These are phyloP conservation scores for Erythrolamprus reginae DNA, from an alignment of 2,113 vertebrate genomes.

Conservation along the genomic window DNA sequence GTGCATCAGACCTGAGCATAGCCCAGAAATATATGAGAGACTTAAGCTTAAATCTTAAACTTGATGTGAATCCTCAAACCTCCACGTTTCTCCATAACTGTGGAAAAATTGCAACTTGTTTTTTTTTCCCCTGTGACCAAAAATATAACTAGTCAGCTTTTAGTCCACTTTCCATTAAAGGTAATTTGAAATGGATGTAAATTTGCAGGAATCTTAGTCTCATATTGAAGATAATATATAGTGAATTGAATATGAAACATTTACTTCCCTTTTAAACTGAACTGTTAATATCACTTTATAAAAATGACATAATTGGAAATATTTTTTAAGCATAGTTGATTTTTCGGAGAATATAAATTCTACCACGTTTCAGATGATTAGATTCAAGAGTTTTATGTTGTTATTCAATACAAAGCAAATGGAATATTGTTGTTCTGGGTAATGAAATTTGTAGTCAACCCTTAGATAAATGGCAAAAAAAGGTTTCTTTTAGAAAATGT, in stretches of 20 bases:
- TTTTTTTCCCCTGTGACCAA: neutral
- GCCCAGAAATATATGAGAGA: too few relatives aligned
- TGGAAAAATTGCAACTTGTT: neutral
- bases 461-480: neutral
- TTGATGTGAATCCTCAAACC: neutral
- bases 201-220: neutral
- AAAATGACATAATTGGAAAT: neutral
- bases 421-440: neutral
- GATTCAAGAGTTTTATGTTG: neutral
- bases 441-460: neutral
- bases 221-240: neutral
- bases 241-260: neutral
- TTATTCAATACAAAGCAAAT: neutral
- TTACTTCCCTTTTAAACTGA: neutral
- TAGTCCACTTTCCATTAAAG: neutral
- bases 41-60: neutral
- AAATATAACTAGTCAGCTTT: neutral
- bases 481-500: neutral
- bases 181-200: neutral
- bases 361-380: neutral
- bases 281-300: neutral
- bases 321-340: neutral
- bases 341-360: neutral
- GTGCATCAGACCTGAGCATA: too few relatives aligned
- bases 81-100: neutral